A percentile compares a stretch with the other conserved stretches of the same genome.
These are phyloP conservation scores for Notodonta ziczac DNA, from an alignment of 2,888 invertebrate genomes.

Conservation along the genomic window DNA sequence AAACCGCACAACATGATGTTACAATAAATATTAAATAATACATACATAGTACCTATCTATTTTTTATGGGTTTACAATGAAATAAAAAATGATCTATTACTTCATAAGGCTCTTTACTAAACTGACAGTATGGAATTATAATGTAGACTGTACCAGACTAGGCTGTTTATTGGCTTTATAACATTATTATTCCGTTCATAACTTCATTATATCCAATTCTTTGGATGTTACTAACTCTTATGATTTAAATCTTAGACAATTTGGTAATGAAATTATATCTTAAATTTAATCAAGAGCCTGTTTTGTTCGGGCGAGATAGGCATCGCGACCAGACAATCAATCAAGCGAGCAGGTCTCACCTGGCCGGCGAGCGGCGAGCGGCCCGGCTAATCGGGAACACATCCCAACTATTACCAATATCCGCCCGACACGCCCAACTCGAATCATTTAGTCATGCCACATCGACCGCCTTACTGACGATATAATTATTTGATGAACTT, in stretches of 20 bases:
- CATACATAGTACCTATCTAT: too few species aligned
- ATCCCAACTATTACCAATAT: slow-evolving; percentile 54
- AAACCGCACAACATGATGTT: not conserved
- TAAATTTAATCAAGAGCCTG: slow-evolving; percentile 55
- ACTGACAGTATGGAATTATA: too few species aligned
- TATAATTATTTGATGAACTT: slow-evolving; percentile 36
- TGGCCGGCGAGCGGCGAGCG: slow-evolving; percentile 34
- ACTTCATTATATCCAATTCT: too few species aligned
- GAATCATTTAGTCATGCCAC: slow-evolving; percentile 43
- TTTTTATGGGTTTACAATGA: too few species aligned
- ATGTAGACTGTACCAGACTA: too few species aligned
- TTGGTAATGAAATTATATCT: slow-evolving; percentile 54
- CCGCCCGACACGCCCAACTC: slow-evolving; percentile 46
- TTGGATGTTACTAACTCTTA: slow-evolving; percentile 18
- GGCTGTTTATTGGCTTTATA: too few species aligned
- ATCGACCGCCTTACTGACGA: slow-evolving; percentile 36
- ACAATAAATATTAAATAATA: too few species aligned
- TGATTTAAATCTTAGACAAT: slow-evolving; percentile 36
- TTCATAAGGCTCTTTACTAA: too few species aligned
- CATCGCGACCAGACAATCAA: slow-evolving; percentile 59
- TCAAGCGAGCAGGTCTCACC: slow-evolving; percentile 55
- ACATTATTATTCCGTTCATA: too few species aligned
- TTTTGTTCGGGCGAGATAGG: slow-evolving; percentile 58
- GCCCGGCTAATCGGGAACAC: slow-evolving; percentile 49
- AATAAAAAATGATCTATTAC: too few species aligned